Percentiles rank a stretch among this genome's conserved stretches.
Conservation (phyloP, 2,888 invertebrate species). For the Ashinkailepas kermadecensis region DNA sequence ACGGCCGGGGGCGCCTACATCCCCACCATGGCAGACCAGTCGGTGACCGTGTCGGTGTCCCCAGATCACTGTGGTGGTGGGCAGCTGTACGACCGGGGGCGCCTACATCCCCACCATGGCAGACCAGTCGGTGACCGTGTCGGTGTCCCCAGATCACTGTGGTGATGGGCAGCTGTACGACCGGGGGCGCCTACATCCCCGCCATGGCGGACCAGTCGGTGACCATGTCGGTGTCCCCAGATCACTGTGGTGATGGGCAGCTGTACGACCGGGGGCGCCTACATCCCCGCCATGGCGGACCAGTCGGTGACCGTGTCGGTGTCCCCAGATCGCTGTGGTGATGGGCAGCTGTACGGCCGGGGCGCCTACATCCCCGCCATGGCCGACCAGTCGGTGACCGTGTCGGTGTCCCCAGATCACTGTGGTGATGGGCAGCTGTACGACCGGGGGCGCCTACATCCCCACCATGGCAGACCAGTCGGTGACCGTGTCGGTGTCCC, state of each 20-base stretch:
- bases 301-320: slow-evolving; percentile 80
- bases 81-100: too few species aligned
- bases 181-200: not conserved
- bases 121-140: too few species aligned
- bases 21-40: too few species aligned
- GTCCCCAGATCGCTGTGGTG: not conserved
- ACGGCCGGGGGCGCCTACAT: not conserved
- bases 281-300: slow-evolving; percentile 96
- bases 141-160: not conserved
- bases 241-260: slow-evolving; percentile 93
- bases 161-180: not conserved
- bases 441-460: not conserved
- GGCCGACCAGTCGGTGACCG: not conserved
- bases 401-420: not conserved
- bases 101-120: too few species aligned
- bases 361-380: not conserved
- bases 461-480: not conserved
- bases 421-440: not conserved
- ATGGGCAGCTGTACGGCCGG: not conserved
- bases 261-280: slow-evolving; percentile 98
- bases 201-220: not conserved
- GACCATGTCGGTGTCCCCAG: slow-evolving; percentile 40
- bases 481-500: slow-evolving; percentile 25
- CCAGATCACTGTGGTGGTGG: too few species aligned
- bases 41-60: too few species aligned